Evolutionary conservation across 1,140 invertebrate genomes (phyloP).

Genomic region (Trichogramma pretiosum): DNA sequence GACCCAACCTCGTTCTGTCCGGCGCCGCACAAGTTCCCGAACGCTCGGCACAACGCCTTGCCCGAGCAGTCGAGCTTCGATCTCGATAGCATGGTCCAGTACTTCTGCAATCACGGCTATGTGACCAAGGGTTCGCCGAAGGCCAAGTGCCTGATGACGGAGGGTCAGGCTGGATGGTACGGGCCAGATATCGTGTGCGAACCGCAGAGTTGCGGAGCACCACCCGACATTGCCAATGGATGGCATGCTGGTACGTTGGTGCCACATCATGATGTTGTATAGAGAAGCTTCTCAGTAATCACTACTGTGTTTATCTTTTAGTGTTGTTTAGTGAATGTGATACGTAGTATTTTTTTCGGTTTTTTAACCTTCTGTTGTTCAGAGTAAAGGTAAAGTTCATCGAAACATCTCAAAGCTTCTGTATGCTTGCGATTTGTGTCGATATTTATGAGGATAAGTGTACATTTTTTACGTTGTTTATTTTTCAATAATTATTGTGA

Average conservation of each 20-base stretch:
- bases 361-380: too few relatives aligned
- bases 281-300: too few relatives aligned
- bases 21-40: constrained; percentile 74
- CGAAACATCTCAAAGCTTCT: too few relatives aligned
- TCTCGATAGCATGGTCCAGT: constrained; percentile 75
- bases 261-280: too few relatives aligned
- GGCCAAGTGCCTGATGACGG: constrained; percentile 85
- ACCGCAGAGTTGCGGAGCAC: constrained; percentile 79
- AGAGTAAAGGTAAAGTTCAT: too few relatives aligned
- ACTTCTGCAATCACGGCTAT: constrained; percentile 85
- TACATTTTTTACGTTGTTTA: too few relatives aligned
- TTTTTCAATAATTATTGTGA: too few relatives aligned
- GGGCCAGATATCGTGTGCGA: constrained; percentile 92
- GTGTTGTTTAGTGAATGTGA: too few relatives aligned
- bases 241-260: constrained; percentile 58
- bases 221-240: constrained; percentile 81
- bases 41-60: constrained; percentile 79
- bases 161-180: constrained; percentile 72
- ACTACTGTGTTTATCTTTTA: too few relatives aligned
- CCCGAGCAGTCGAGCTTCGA: constrained; percentile 74
- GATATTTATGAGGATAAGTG: too few relatives aligned
- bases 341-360: too few relatives aligned
- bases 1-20: constrained; percentile 80
- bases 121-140: constrained; percentile 72
- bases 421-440: too few relatives aligned